Evolutionary conservation across 2,888 invertebrate species (phyloP).

Genomic region (Deilephila elpenor): DNA sequence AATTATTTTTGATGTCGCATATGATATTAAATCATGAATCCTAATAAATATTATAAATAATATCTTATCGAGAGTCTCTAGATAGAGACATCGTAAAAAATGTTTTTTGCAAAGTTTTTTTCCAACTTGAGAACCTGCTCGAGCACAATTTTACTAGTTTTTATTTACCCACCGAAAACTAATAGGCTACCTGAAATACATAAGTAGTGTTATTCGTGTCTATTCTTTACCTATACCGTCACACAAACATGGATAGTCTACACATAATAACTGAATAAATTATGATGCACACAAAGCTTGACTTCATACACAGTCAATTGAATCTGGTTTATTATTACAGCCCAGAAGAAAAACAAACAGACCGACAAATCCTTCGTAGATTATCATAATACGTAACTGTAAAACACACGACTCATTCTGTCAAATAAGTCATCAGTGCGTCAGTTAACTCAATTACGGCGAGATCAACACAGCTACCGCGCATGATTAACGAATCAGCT

Average conservation of each 20-base stretch:
- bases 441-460: conserved; percentile 83
- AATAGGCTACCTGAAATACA: not conserved
- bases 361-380: conserved; percentile 61
- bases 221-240: not conserved
- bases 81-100: not conserved
- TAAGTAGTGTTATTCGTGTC: not conserved
- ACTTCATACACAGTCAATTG: conserved; percentile 41
- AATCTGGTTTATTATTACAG: conserved; percentile 42
- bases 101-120: not conserved
- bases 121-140: not conserved
- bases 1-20: too few species aligned
- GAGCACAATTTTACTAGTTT: not conserved
- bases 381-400: conserved; percentile 66
- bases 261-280: not conserved
- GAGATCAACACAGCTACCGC: conserved; percentile 83
- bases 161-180: not conserved
- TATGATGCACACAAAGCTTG: not conserved
- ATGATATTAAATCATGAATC: too few species aligned
- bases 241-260: not conserved
- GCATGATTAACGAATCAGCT: conserved; percentile 70
- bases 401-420: conserved; percentile 77
- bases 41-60: too few species aligned
- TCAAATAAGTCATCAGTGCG: conserved; percentile 84
- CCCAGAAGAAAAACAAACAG: conserved; percentile 53
- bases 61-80: too few species aligned